Base-by-base conservation (phyloP, 2,888 invertebrate genomes). In the Seira musarum region DNA sequence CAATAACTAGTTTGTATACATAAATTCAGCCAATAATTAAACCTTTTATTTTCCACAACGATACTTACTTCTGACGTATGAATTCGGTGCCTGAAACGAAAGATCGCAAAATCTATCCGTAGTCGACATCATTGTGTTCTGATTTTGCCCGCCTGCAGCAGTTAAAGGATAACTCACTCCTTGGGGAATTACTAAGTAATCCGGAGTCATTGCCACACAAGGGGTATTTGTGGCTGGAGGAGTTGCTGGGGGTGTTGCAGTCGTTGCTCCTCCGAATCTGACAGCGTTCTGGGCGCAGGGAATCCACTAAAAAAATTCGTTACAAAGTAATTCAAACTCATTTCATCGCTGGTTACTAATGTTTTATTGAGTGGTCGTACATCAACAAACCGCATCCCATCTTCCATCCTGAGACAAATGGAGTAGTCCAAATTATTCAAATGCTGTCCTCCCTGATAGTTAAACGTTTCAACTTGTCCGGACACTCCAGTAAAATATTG, bases 361-460 rank as follows among this genome's bases (percentile, higher is more conserved):
- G 17, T n/a, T 13, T n/a, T n/a, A 24, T 1, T 66, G 19, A 53
- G 22, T 61, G 22, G 22, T 5, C 53, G 81, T 78, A 86, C 86
- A 64, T 86, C 86, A 57, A 94, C 90, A 60, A 92, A 92, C 88
- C 94, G 94, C 77, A 91, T 91, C 57, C 91, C 96, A 82, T 93
- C 91, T 88, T 96, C 96, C 88, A 93, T 93, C 24, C 96, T 90
- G 46, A 96, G 91, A 88, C 96, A 96, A 84, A 95, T 93, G 83
- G 95, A 94, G 88, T 96, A 96, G 89, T 96, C 95, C 88, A 96
- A 95, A 88, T 95, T 95, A 75, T 95, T 95, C 22, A 96, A 91
- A 87, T 96, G 95, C 0, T 69, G 5, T 6, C 83, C 82, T 0
- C 95, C 95, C 0, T 91, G 91, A 0, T 90, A 90, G 89, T 96